Conservation (phyloP, 2,113 vertebrate species). For the Notarius lentiginosus region DNA sequence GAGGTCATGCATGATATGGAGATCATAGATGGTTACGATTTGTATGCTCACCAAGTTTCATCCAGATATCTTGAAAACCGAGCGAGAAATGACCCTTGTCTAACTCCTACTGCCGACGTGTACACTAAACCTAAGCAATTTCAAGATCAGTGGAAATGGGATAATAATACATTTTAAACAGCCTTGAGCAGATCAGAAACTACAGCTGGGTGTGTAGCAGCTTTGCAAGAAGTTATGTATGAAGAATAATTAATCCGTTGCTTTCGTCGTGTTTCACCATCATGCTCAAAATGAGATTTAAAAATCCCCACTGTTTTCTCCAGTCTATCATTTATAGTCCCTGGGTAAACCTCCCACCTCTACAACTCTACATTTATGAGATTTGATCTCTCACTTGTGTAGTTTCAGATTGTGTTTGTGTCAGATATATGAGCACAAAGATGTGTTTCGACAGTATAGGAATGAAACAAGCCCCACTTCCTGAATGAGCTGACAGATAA, state of each 20-base stretch:
- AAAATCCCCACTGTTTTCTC: background rate
- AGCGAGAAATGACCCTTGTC: too few relatives aligned
- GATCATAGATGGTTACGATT: too few relatives aligned
- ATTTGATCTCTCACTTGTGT: background rate
- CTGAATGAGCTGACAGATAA: background rate
- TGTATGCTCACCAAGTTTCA: too few relatives aligned
- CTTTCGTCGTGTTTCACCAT: background rate
- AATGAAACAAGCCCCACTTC: background rate
- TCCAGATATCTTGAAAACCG: too few relatives aligned
- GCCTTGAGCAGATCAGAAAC: background rate
- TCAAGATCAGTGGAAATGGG: too few relatives aligned
- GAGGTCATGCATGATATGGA: too few relatives aligned
- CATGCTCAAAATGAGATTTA: background rate
- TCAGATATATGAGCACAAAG: background rate
- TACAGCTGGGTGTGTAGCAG: background rate
- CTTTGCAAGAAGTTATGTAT: background rate
- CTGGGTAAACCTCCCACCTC: background rate
- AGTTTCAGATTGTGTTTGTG: background rate
- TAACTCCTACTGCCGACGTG: too few relatives aligned
- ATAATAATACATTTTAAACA: background rate
- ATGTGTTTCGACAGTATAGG: background rate
- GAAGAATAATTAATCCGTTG: background rate
- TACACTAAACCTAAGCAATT: too few relatives aligned
- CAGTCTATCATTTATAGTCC: background rate
- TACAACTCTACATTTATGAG: background rate